Evolutionary conservation across 1,140 invertebrate genomes (phyloP), one percentile per base, ranked within the genome.

Genomic region (Xylocopa sonorina): DNA sequence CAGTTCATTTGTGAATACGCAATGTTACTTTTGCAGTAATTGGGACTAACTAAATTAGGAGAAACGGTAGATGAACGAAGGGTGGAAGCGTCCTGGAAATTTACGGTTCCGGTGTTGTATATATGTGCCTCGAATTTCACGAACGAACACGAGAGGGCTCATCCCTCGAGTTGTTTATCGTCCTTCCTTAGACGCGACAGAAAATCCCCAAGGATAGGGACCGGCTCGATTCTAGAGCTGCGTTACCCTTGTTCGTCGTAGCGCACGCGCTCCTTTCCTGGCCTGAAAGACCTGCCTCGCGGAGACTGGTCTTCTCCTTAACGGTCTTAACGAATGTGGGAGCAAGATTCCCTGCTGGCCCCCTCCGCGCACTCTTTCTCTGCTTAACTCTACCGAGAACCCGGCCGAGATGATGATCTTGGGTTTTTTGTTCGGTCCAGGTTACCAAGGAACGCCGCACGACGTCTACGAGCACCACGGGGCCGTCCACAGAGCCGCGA

Each of bases 401-500:
- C 62, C 75, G 34, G 50, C 32, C 75, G 38, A 53, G 67, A 57
- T 50, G 68, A 55, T 72, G 58, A 77, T 85, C 66, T 72, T 71
- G 29, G n/a, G 77, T 83, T 85, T 84, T 83, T 85, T 87, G 83
- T 76, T 90, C 88, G 78, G 89, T 90, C 32, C 90, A 94, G 94
- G 94, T 76, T 94, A 94, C 89, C 88, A 93, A 82, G 93, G 92
- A 86, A 93, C 91, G 63, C 84, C 90, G 69, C 91, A 92, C 84
- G 88, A 90, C 63, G 83, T 91, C 69, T 73, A 60, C 46, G 81
- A 83, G 64, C 82, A 58, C 64, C 84, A 38, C 10, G 68, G 80
- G 57, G 76, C 27, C 7, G 48, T 81, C 72, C 82, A 84, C 67
- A 87, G 86, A 85, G 64, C 66, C 24, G 67, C 87, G 7, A 90